Evolutionary conservation across 2,888 invertebrate genomes (phyloP).

Genomic region (Eupithecia subumbrata): DNA sequence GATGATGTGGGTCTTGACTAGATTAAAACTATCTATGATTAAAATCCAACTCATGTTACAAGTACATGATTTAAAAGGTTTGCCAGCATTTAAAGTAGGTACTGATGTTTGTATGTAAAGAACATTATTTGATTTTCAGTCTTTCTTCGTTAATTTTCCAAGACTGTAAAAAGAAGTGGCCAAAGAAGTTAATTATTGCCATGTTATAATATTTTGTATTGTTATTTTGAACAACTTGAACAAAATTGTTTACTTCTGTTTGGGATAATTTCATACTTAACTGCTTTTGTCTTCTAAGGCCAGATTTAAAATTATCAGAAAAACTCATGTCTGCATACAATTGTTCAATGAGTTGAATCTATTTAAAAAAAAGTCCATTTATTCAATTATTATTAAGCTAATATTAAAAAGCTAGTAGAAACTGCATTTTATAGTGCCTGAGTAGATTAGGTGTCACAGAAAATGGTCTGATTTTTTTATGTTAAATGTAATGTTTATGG

Average conservation of each 20-base stretch:
- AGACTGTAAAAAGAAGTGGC: constrained; percentile 38
- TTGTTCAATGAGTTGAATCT: not conserved
- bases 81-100: not conserved
- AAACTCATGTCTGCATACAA: not conserved
- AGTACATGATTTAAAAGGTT: constrained; percentile 1
- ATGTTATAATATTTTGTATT: constrained; percentile 19
- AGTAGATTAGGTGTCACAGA: constrained; percentile 20
- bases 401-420: constrained; percentile 16
- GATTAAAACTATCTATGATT: constrained; percentile 30
- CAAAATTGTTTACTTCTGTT: not conserved
- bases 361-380: constrained; percentile 4
- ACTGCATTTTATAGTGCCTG: constrained; percentile 24
- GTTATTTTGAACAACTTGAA: not conserved
- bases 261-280: not conserved
- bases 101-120: not conserved
- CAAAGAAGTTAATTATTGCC: constrained; percentile 40
- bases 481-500: constrained; percentile 30
- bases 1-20: constrained; percentile 89
- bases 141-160: constrained; percentile 1
- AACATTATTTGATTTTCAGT: constrained; percentile 1
- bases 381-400: constrained; percentile 23
- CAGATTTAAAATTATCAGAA: not conserved
- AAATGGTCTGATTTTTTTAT: constrained; percentile 24
- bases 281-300: not conserved
- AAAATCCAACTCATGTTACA: constrained; percentile 7